Evolutionary conservation across 2,113 vertebrate species (phyloP), one percentile per base, ranked within the genome.

Genomic region (Empidonax alnorum): DNA sequence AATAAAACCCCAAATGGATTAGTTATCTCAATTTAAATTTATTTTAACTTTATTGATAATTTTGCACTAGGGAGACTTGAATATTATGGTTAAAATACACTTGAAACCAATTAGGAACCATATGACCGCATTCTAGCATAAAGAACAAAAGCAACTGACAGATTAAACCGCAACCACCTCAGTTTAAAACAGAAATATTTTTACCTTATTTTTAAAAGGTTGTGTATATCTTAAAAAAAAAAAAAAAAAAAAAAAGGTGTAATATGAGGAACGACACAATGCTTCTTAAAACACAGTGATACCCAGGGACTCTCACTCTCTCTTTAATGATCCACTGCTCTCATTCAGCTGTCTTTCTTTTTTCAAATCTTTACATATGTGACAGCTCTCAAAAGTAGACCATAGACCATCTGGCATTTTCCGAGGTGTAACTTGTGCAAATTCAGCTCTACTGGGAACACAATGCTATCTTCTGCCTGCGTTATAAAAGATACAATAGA

Each of bases 361-460:
- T 97, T 95, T 97, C 97, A 97, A 98, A 98, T 98, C 98, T 98
- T 98, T 98, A 98, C 97, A 97, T 97, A 98, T 98, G 98, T 99
- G 98, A 99, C 98, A 99, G 98, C 98, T 98, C 97, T 98, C 98
- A 98, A 98, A 98, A 98, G 98, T 98, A 98, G 98, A 98, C 98
- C 98, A 98, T 98, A 98, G 98, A 98, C 98, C 98, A 98, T 99
- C 98, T 99, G 98, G 98, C 98, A 98, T 98, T 99, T 99, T 98
- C 98, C 98, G 97, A 98, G 98, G 98, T 98, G 97, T 98, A 98
- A 98, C 98, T 99, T 98, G 98, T 99, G 99, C 98, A 99, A 98
- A 98, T 99, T 99, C 99, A 98, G 99, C 99, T 99, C 99, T 99
- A 98, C 98, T 98, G 99, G 99, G 99, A 99, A 97, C 96, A 96